Percentiles rank a stretch among this genome's conserved stretches.
These are phyloP conservation scores for Drosophila melanosoma DNA, from an alignment of 2,888 invertebrate species.

Conservation along the genomic window DNA sequence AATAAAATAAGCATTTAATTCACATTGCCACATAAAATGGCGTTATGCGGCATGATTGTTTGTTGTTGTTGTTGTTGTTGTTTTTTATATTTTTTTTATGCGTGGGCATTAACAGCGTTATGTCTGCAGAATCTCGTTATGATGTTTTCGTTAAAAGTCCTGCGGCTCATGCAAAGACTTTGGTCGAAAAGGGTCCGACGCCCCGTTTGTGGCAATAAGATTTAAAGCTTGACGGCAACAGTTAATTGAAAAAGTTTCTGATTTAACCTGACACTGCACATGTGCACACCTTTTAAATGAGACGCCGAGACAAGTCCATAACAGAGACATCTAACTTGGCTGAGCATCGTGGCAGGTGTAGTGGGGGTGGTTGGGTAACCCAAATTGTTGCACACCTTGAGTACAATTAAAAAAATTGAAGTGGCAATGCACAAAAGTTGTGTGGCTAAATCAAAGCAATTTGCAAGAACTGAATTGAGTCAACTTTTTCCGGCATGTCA, in stretches of 20 bases:
- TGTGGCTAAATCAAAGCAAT: constrained; percentile 42
- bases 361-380: constrained; percentile 1
- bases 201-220: constrained; percentile 48
- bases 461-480: constrained; percentile 39
- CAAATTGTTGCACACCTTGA: constrained; percentile 34
- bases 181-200: background rate
- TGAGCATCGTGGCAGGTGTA: background rate
- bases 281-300: constrained; percentile 60
- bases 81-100: background rate
- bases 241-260: constrained; percentile 78
- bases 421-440: constrained; percentile 45
- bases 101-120: constrained; percentile 50
- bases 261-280: constrained; percentile 53
- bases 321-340: constrained; percentile 22
- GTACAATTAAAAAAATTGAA: constrained; percentile 60
- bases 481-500: constrained; percentile 12
- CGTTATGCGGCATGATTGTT: constrained; percentile 47
- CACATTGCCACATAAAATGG: constrained; percentile 62
- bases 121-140: constrained; percentile 58
- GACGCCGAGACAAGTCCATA: constrained; percentile 29
- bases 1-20: constrained; percentile 56
- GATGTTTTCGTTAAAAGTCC: constrained; percentile 66
- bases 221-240: constrained; percentile 67
- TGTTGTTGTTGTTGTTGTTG: background rate
- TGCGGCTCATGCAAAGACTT: constrained; percentile 39